phyloP scores from a whole-genome alignment of 2,113 vertebrate species.

The Plecotus auritus region DNA sequence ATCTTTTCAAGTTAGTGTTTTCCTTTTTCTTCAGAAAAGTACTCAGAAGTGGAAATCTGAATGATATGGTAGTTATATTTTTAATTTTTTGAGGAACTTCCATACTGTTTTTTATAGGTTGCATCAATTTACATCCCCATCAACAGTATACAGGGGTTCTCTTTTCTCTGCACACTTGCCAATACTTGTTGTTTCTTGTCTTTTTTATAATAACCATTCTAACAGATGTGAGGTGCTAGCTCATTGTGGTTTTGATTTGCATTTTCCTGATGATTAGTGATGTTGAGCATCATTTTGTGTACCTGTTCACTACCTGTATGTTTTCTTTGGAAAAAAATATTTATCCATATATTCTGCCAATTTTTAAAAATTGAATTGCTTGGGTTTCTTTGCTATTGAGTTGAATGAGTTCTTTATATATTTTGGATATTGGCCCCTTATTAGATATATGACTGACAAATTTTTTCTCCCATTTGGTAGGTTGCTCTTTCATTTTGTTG shows the following conservation, averaged over 20 bases:
- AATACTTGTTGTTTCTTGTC: not conserved
- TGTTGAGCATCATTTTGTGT: not conserved
- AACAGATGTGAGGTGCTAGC: not conserved
- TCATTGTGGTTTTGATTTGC: not conserved
- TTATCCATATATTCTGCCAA: not conserved
- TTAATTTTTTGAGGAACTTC: not conserved
- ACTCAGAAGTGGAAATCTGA: not conserved
- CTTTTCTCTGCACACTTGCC: not conserved
- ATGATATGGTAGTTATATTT: not conserved
- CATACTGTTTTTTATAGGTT: not conserved
- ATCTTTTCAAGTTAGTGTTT: not conserved
- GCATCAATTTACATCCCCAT: not conserved
- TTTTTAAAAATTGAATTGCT: not conserved
- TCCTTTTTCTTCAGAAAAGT: not conserved
- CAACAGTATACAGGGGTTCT: not conserved
- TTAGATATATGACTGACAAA: not conserved
- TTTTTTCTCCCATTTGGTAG: not conserved
- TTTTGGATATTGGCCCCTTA: not conserved
- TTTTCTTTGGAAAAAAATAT: not conserved
- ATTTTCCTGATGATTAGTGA: not conserved
- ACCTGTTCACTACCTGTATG: not conserved
- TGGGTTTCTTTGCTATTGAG: not conserved
- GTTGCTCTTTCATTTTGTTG: not conserved
- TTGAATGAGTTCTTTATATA: not conserved
- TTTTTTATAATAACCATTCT: not conserved